Evolutionary conservation across 64 coral and sea anemone genomes (phyloP).

Genomic region (Dendrophyllia cribrosa): DNA sequence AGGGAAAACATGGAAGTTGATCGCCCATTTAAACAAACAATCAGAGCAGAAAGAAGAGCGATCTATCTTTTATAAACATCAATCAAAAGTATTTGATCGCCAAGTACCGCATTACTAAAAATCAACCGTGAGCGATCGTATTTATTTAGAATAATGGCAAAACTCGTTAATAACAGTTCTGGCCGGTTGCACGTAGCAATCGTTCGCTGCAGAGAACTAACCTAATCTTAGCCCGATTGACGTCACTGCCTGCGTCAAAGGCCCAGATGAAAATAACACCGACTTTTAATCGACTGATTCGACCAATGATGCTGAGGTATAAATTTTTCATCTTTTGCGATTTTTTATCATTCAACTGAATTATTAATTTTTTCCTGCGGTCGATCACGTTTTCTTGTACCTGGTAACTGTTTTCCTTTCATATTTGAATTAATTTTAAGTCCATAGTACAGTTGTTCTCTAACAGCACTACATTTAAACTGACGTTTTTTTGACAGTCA

Average conservation of each 20-base stretch:
- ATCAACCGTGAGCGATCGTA: neutral
- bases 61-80: neutral
- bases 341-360: neutral
- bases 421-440: neutral
- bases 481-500: neutral
- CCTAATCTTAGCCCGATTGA: neutral
- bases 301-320: neutral
- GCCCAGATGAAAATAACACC: neutral
- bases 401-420: neutral
- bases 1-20: neutral
- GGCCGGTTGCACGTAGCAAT: too few relatives aligned
- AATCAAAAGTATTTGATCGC: neutral
- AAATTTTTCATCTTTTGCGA: neutral
- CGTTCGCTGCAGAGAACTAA: neutral
- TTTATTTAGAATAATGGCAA: neutral
- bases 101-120: neutral
- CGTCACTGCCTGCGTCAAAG: conserved; percentile 8
- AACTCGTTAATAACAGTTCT: neutral
- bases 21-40: neutral
- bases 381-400: neutral
- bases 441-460: neutral
- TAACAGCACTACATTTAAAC: neutral
- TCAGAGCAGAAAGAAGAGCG: neutral
- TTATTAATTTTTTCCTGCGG: neutral
- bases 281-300: neutral